These are phyloP conservation scores for Sphaeridia pumilis DNA, from an alignment of 2,888 invertebrate genomes.

Conservation along the genomic window DNA sequence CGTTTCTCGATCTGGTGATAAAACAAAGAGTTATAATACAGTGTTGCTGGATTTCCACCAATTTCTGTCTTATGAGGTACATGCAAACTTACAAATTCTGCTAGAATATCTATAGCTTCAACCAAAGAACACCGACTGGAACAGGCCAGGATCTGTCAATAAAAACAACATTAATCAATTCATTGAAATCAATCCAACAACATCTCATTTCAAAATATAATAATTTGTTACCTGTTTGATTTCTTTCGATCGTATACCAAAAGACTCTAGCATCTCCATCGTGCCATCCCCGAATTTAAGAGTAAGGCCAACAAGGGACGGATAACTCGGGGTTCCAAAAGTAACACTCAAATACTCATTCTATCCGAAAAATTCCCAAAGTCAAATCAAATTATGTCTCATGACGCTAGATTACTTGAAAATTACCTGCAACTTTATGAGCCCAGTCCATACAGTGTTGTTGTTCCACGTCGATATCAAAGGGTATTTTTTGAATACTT, in stretches of 20 bases:
- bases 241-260: not conserved
- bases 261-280: not conserved
- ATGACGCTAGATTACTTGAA: too few relatives aligned
- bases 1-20: too few relatives aligned
- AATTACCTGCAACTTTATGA: conserved; percentile 19
- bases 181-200: not conserved
- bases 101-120: not conserved
- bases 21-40: too few relatives aligned
- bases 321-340: conserved; percentile 22
- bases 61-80: not conserved
- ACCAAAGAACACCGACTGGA: not conserved
- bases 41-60: too few relatives aligned
- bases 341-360: conserved; percentile 13
- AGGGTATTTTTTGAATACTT: conserved; percentile 20
- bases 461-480: conserved; percentile 20
- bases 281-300: conserved; percentile 15
- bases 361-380: not conserved
- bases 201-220: not conserved
- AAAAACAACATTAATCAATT: not conserved
- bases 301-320: conserved; percentile 7
- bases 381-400: not conserved
- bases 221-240: conserved; percentile 12
- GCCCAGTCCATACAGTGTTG: conserved; percentile 23
- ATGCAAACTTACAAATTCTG: not conserved
- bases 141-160: not conserved